phyloP scores from a whole-genome alignment of 2,888 invertebrate genomes.

The Flabesymbios commensalis region DNA sequence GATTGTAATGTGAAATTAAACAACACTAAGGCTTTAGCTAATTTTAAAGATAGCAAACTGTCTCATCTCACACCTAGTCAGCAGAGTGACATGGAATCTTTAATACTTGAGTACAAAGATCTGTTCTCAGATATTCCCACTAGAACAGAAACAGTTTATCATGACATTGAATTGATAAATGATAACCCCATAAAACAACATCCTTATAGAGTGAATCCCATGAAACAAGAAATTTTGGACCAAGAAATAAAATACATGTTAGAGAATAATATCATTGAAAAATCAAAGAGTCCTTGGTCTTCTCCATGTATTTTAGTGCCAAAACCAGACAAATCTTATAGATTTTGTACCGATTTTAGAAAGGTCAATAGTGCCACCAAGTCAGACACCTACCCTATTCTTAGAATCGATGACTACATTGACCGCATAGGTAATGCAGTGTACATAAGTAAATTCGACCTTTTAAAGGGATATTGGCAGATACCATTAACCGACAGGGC shows the following conservation, averaged over 20 bases:
- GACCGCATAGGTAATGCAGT: neutral
- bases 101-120: no score
- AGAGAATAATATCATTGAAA: neutral
- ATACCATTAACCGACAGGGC: neutral
- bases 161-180: neutral
- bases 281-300: neutral
- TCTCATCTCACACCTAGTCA: no score
- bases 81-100: no score
- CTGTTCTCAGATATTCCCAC: neutral
- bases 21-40: no score
- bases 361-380: neutral
- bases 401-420: neutral
- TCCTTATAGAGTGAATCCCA: neutral
- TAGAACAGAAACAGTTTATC: neutral
- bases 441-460: neutral
- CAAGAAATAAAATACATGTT: neutral
- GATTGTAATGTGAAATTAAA: no score
- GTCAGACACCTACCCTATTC: neutral
- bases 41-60: no score
- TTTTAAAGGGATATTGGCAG: conserved; percentile 4
- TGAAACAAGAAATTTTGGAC: neutral
- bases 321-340: no score
- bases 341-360: neutral
- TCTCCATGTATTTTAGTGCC: neutral
- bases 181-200: neutral